Evolutionary conservation across 2,797 vertebrate species (phyloP).

Genomic region (Xyrichtys novacula): DNA sequence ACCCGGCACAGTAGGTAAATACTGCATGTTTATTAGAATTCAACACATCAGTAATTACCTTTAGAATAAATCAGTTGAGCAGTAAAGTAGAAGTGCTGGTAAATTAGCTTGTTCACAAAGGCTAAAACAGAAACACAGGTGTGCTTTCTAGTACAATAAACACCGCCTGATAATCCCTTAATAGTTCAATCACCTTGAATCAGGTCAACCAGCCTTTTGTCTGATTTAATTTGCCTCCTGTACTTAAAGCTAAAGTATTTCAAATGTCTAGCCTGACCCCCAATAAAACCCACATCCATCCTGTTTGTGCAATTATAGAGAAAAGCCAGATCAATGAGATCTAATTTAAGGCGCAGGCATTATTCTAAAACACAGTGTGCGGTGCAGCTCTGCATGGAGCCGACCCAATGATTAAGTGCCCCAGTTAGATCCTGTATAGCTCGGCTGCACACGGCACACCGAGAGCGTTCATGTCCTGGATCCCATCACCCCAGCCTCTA

Average conservation of each 20-base stretch:
- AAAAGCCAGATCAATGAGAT: slow-evolving; percentile 78
- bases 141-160: slow-evolving; percentile 12
- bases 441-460: slow-evolving; percentile 74
- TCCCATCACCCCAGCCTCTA: slow-evolving; percentile 79
- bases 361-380: slow-evolving; percentile 74
- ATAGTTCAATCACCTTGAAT: slow-evolving; percentile 60
- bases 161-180: slow-evolving; percentile 19
- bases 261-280: slow-evolving; percentile 67
- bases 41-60: slow-evolving; percentile 3
- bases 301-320: slow-evolving; percentile 72
- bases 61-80: slow-evolving; percentile 1
- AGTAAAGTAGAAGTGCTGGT: slow-evolving; percentile 14
- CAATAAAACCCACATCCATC: slow-evolving; percentile 72
- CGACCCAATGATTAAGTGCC: slow-evolving; percentile 75
- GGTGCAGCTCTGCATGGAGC: slow-evolving; percentile 69
- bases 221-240: slow-evolving; percentile 64
- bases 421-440: slow-evolving; percentile 71
- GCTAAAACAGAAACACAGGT: slow-evolving; percentile 20
- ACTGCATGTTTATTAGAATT: neutral
- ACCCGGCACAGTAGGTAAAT: neutral
- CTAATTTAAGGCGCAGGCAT: slow-evolving; percentile 80
- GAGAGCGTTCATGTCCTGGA: slow-evolving; percentile 77
- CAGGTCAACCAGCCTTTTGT: slow-evolving; percentile 54
- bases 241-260: slow-evolving; percentile 63
- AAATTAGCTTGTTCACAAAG: neutral